Evolutionary conservation across 1,140 invertebrate genomes (phyloP).

Genomic region (Trinorchestia longiramus): DNA sequence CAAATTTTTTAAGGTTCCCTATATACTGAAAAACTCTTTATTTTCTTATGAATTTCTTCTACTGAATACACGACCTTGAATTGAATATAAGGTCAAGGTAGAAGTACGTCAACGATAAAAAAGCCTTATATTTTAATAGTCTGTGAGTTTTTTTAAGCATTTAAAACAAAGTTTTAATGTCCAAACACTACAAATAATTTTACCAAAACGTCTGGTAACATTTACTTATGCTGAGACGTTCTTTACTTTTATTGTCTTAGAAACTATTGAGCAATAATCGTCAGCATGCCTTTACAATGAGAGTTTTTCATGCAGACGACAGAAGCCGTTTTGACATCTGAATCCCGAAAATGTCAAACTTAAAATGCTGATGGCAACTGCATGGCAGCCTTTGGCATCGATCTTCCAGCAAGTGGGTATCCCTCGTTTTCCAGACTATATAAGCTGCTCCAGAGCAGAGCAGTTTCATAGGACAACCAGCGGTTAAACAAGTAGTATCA

Average conservation of each 20-base stretch:
- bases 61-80: neutral
- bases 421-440: neutral
- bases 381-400: slow-evolving; percentile 24
- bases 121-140: neutral
- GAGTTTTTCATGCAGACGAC: neutral
- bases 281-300: neutral
- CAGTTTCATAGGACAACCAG: slow-evolving; percentile 18
- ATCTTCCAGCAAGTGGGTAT: neutral
- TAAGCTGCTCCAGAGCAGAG: neutral
- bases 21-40: neutral
- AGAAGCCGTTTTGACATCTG: neutral
- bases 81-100: neutral
- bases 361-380: neutral
- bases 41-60: neutral
- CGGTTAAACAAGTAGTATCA: neutral
- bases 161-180: neutral
- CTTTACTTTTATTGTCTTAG: neutral
- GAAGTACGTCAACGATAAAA: neutral
- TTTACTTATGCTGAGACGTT: neutral
- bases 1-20: neutral
- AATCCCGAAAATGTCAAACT: slow-evolving; percentile 6
- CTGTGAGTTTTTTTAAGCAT: neutral
- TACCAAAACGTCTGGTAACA: neutral
- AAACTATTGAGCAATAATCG: neutral
- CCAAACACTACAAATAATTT: neutral